Percentiles rank a stretch among this genome's conserved stretches.
phyloP scores from a whole-genome alignment of 2,888 invertebrate species.

The Apamea sordens region DNA sequence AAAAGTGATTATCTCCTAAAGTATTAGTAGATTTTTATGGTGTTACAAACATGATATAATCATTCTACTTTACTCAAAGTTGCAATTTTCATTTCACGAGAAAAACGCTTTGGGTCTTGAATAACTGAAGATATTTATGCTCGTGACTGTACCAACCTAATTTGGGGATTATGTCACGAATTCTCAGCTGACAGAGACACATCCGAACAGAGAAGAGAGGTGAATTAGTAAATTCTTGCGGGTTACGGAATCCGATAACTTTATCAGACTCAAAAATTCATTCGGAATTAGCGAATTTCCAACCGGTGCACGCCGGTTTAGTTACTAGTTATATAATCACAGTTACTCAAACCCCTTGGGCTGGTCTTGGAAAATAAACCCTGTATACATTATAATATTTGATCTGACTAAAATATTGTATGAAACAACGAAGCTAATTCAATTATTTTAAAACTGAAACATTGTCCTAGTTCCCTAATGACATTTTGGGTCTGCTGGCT shows the following conservation, averaged over 20 bases:
- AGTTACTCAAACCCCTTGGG: too few relatives aligned
- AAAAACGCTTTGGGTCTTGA: not conserved
- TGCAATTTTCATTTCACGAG: not conserved
- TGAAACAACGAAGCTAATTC: conserved; percentile 18
- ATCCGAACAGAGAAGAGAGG: conserved; percentile 12
- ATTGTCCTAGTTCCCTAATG: conserved; percentile 43
- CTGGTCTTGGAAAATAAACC: too few relatives aligned
- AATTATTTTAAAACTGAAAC: conserved; percentile 39
- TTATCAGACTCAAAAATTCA: not conserved
- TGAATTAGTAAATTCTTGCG: conserved; percentile 21
- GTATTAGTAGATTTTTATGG: not conserved
- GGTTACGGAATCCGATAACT: not conserved
- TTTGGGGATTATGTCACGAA: conserved; percentile 36
- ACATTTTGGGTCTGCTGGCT: conserved; percentile 39
- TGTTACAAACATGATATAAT: not conserved
- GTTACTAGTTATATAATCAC: too few relatives aligned
- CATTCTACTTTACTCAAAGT: not conserved
- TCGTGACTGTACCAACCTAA: conserved; percentile 21
- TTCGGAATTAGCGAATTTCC: not conserved
- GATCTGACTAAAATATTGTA: not conserved
- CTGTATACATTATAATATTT: not conserved
- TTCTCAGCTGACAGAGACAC: conserved; percentile 29
- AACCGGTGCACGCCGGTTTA: too few relatives aligned
- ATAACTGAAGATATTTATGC: not conserved
- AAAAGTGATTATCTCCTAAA: not conserved